Evolutionary conservation across 2,888 invertebrate species (phyloP).

Genomic region (Diaprepes abbreviatus): DNA sequence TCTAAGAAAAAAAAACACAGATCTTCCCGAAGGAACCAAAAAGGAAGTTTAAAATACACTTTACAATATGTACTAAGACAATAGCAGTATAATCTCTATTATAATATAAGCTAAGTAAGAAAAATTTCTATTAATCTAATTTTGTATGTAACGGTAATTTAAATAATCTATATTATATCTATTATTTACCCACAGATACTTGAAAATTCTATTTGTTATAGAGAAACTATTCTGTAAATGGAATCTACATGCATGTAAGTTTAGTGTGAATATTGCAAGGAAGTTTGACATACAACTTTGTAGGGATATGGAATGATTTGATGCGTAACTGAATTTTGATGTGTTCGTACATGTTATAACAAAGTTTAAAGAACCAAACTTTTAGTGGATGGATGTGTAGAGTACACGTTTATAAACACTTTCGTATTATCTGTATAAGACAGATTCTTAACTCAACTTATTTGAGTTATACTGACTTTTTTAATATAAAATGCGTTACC

Average conservation of each 20-base stretch:
- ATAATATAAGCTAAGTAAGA: no score
- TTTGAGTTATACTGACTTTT: not conserved
- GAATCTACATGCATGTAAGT: slow-evolving; percentile 32
- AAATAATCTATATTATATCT: not conserved
- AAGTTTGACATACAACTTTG: slow-evolving; percentile 30
- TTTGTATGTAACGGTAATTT: not conserved
- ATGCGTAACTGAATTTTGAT: slow-evolving; percentile 37
- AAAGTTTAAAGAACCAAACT: slow-evolving; percentile 22
- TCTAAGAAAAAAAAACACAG: no score
- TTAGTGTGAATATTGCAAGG: slow-evolving; percentile 23
- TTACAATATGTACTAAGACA: no score
- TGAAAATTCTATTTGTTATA: slow-evolving; percentile 10
- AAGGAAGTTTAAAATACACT: no score
- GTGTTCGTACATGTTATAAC: slow-evolving; percentile 25
- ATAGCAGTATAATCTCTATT: no score
- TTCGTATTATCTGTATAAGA: not conserved
- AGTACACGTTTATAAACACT: slow-evolving; percentile 15
- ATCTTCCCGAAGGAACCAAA: no score
- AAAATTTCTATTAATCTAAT: no score
- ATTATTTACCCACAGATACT: not conserved
- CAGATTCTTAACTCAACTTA: slow-evolving; percentile 4
- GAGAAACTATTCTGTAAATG: slow-evolving; percentile 14
- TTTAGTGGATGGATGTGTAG: slow-evolving; percentile 32
- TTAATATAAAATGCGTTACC: no score
- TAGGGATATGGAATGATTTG: slow-evolving; percentile 34